Evolutionary conservation across 2,888 invertebrate species (phyloP), one percentile per base, ranked within the genome.

Genomic region (Lasiommata megera): DNA sequence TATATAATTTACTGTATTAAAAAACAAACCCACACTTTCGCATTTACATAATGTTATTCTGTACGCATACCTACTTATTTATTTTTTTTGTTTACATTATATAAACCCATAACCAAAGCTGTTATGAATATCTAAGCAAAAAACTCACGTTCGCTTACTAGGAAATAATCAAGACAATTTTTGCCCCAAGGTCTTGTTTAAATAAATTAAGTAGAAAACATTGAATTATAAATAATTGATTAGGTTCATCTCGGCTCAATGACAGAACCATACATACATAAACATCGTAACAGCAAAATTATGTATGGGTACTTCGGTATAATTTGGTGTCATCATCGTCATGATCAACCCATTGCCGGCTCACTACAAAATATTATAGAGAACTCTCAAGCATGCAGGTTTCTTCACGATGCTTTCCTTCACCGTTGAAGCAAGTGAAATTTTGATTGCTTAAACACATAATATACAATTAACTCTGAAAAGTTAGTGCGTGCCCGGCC

Each of bases 81-180:
- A 31, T 31, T 34, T 34, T 34, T 34, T 9, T 34, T 34, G 34
- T 34, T 34, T 34, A 34, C 34, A 34, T 34, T 34, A 34, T 11
- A 11, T 34, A 11, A 34, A 1, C 34, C 11, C 1, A 34, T 11
- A 34, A 11, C 11, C 11, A 23, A 23, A 23, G 23, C 23, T 16
- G 18, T 18, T 36, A 34, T 34, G 31, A 12, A 31, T 18, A 36
- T 23, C 18, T 37, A 37, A 23, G 48, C 48, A 48, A 37, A 37
- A 48, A 37, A 48, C n/a, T 37, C 48, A 48, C 37, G 48, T 48
- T 9, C 37, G 23, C 6, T 12, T 23, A 48, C 17, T 48, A 48
- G 48, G 37, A 37, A 37, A 36, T 37, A 37, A 47, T 34, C 34
- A 17, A 18, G 29, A 34, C 23, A 37, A 18, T 6, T 9, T 48